Evolutionary conservation across 2,113 vertebrate species (phyloP), one percentile per base, ranked within the genome.

Genomic region (Varanus salvator): DNA sequence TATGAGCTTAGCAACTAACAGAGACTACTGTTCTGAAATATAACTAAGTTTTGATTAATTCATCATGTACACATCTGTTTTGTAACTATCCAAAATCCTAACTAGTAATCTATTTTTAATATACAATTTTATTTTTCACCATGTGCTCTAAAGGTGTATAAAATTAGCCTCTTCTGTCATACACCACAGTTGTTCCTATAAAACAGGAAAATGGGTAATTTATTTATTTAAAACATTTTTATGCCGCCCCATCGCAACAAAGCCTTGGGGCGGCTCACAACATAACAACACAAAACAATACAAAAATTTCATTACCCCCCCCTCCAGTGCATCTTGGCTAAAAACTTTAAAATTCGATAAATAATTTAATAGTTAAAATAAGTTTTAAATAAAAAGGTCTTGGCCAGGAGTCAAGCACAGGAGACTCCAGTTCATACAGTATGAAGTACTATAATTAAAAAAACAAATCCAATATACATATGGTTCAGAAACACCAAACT

Each of bases 31-130:
- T 64, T 87, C 81, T 92, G 27, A 89, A 89, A 86, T 92, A 60
- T 92, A 91, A 94, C 92, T 93, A 89, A 87, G 71, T 92, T 94
- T 66, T 87, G 74, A 91, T 94, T 94, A 84, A 87, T 87, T 88
- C 66, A 93, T 86, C 89, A 91, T 64, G 69, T 93, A 88, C 87
- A 48, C 60, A 81, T 86, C 92, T 92, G 80, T 92, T 96, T 88
- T 80, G n/a, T 86, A 94, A 87, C 80, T 86, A 48, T 87, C 86
- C 44, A 66, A 92, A 93, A 72, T 9, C 90, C 89, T 92, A 94
- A 92, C 60, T 19, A 66, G 31, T 91, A 48, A 92, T 91, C 66
- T 92, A 29, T 90, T 91, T 92, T 87, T 85, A 93, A 86, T 64
- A 8, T n/a, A 29, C 52, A 71, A 78, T 0, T 17, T 5, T 75